Evolutionary conservation across 2,113 vertebrate genomes (phyloP).

Genomic region (Alligator mississippiensis): DNA sequence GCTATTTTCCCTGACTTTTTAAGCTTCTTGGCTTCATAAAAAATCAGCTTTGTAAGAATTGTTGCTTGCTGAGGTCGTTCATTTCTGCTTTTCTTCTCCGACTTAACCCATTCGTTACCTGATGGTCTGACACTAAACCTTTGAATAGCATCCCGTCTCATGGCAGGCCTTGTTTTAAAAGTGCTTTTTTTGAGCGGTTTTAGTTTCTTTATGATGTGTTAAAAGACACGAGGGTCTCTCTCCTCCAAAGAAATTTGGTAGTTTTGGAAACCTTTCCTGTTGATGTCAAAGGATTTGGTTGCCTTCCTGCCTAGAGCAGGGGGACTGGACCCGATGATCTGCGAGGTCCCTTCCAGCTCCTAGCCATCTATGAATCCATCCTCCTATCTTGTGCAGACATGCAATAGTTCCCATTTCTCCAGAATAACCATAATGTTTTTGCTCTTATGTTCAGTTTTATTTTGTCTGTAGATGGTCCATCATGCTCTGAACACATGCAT

Average conservation of each 20-base stretch:
- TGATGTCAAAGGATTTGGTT: no score
- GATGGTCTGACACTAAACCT: not conserved
- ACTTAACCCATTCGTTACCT: not conserved
- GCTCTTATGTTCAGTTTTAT: not conserved
- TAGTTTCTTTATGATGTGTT: not conserved
- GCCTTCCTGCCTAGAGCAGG: not conserved
- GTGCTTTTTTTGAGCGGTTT: rapidly evolving
- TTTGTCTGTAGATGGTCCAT: not conserved
- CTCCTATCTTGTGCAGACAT: not conserved
- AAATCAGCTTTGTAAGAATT: not conserved
- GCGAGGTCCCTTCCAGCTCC: no score
- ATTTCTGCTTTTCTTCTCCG: not conserved
- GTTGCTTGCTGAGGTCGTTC: not conserved
- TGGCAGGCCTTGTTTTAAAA: rapidly evolving
- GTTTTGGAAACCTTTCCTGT: no score
- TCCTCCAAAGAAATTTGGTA: no score
- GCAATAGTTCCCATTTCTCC: not conserved
- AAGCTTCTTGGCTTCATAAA: not conserved
- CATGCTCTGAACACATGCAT: not conserved
- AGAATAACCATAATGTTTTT: not conserved
- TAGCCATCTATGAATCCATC: not conserved
- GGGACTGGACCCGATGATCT: no score
- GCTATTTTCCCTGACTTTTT: not conserved
- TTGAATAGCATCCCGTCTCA: not conserved
- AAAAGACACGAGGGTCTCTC: not conserved